Evolutionary conservation across 2,888 invertebrate genomes (phyloP).

Genomic region (Chymomyza caudatula): DNA sequence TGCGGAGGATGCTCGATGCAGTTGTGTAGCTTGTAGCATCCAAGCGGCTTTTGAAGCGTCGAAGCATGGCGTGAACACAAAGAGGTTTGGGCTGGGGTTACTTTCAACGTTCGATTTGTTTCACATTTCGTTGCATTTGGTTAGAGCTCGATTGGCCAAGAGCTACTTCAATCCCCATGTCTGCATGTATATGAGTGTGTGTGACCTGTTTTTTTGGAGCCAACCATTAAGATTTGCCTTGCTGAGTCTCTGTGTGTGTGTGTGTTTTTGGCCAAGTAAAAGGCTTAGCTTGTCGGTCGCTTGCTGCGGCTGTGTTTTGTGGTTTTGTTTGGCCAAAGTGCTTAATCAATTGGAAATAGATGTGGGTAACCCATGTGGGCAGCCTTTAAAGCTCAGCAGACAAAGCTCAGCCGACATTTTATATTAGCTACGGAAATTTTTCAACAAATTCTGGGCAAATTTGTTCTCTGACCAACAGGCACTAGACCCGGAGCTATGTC

Average conservation of each 20-base stretch:
- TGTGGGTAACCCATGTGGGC: constrained; percentile 28
- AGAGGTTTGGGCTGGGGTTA: neutral
- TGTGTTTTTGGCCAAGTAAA: constrained; percentile 1
- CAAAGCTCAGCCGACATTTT: constrained; percentile 20
- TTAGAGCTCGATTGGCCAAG: constrained; percentile 17
- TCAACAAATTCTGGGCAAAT: constrained; percentile 38
- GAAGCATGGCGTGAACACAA: constrained; percentile 45
- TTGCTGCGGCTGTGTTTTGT: constrained; percentile 22
- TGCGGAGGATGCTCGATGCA: neutral
- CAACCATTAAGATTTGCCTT: constrained; percentile 19
- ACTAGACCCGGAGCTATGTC: neutral
- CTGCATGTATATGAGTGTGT: constrained; percentile 16
- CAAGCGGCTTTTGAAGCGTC: constrained; percentile 29
- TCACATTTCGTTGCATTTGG: constrained; percentile 46
- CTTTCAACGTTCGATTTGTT: constrained; percentile 25
- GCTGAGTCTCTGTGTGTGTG: neutral
- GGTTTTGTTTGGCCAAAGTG: constrained; percentile 37
- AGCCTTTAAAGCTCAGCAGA: constrained; percentile 21
- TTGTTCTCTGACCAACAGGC: constrained; percentile 7
- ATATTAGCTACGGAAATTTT: constrained; percentile 40
- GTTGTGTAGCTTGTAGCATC: neutral
- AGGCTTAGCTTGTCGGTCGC: constrained; percentile 5
- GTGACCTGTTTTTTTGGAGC: constrained; percentile 12
- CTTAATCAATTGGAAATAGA: constrained; percentile 55
- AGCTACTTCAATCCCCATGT: constrained; percentile 26